These are phyloP conservation scores for Irena cyanogastra DNA, from an alignment of 2,113 vertebrate species.

Conservation along the genomic window DNA sequence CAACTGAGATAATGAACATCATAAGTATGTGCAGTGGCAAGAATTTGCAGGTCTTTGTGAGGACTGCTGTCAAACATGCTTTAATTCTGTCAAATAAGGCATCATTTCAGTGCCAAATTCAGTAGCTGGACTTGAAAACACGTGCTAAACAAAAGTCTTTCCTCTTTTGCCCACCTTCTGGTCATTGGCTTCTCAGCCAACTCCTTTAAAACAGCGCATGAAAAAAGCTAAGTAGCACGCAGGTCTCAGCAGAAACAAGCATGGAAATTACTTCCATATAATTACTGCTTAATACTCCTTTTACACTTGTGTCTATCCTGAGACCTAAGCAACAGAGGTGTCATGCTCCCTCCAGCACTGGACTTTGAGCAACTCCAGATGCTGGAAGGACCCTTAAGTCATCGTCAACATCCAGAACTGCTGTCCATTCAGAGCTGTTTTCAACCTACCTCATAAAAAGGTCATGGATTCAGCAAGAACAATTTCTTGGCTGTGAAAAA, in stretches of 20 bases:
- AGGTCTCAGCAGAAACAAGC: neutral
- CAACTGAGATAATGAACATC: neutral
- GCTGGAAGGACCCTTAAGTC: neutral
- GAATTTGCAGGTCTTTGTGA: neutral
- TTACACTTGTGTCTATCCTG: neutral
- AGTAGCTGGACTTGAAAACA: neutral
- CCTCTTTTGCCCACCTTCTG: neutral
- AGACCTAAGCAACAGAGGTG: neutral
- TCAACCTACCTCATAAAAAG: neutral
- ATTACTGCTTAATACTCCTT: neutral
- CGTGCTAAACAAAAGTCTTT: neutral
- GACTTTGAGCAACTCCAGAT: neutral
- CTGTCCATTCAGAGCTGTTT: neutral
- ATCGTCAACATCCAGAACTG: neutral
- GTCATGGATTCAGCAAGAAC: neutral
- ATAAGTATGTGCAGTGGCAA: accelerated
- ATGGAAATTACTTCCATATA: neutral
- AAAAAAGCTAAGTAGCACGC: neutral
- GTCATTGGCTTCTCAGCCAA: neutral
- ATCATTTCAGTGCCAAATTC: neutral
- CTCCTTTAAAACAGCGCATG: neutral
- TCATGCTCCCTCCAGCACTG: neutral
- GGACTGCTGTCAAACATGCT: neutral
- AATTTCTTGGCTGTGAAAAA: neutral
- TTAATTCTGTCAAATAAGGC: neutral